Conservation (phyloP, 2,888 invertebrate species). For the Xylota segnis region DNA sequence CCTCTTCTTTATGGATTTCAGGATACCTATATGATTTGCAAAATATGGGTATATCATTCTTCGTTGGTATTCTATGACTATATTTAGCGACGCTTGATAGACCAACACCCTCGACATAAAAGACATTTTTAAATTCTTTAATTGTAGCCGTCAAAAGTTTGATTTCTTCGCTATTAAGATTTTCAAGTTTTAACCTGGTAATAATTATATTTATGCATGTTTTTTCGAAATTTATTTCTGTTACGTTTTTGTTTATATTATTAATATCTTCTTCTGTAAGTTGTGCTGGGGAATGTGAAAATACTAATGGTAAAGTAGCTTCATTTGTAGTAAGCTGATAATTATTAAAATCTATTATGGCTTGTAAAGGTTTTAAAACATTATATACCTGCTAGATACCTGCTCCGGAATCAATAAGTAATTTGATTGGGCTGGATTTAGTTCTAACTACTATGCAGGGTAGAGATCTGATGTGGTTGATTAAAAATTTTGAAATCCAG, state of each 20-base stretch:
- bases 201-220: conserved; percentile 1
- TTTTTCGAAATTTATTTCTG: conserved; percentile 6
- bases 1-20: conserved; percentile 25
- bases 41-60: conserved; percentile 26
- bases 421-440: conserved; percentile 6
- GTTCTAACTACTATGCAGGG: conserved; percentile 21
- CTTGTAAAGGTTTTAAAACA: conserved; percentile 6
- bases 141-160: not conserved
- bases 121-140: conserved; percentile 12
- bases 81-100: conserved; percentile 11
- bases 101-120: conserved; percentile 29
- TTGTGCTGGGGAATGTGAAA: conserved; percentile 3
- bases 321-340: conserved; percentile 14
- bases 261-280: conserved; percentile 1
- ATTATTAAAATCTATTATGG: not conserved
- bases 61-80: conserved; percentile 12
- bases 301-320: conserved; percentile 8
- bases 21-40: conserved; percentile 16
- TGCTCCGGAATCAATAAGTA: conserved; percentile 36
- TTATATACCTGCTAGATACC: conserved; percentile 11
- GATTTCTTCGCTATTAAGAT: conserved; percentile 16
- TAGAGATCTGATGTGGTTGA: conserved; percentile 24
- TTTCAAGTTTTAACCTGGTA: conserved; percentile 18
- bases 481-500: not conserved
- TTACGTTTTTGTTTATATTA: conserved; percentile 8